Evolutionary conservation across 2,888 invertebrate species (phyloP).

Genomic region (Ypsolopha scabrella): DNA sequence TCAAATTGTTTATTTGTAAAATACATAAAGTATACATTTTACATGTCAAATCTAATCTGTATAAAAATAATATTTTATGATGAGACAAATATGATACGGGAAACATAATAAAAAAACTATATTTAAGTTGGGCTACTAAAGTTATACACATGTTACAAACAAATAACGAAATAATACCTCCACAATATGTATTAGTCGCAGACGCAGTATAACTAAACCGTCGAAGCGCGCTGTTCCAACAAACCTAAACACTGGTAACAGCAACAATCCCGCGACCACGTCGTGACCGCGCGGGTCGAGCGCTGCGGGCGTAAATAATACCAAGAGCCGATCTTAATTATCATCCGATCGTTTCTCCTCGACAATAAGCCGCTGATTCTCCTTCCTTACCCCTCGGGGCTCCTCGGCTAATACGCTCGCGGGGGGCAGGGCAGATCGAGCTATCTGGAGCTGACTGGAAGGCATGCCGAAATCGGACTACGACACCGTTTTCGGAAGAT

Average conservation of each 20-base stretch:
- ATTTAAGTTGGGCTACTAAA: too few species aligned
- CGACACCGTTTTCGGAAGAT: conserved; percentile 30
- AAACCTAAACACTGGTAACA: conserved; percentile 1
- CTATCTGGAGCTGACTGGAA: conserved; percentile 7
- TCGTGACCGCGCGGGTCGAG: conserved; percentile 58
- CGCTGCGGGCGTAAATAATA: conserved; percentile 66
- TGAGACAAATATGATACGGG: too few species aligned
- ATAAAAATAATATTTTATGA: too few species aligned
- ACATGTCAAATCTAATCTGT: too few species aligned
- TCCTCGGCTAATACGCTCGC: too few species aligned
- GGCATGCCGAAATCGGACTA: conserved; percentile 56
- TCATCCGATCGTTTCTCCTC: conserved; percentile 54
- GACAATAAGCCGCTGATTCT: neutral
- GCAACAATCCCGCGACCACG: conserved; percentile 30
- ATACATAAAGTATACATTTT: too few species aligned
- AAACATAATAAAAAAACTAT: too few species aligned
- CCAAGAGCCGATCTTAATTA: conserved; percentile 65
- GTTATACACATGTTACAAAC: too few species aligned
- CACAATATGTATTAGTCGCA: too few species aligned
- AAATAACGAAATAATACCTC: too few species aligned
- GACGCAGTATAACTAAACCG: neutral
- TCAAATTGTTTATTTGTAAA: too few species aligned
- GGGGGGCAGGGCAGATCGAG: too few species aligned
- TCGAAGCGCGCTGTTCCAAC: neutral
- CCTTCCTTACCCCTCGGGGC: neutral